Evolutionary conservation across 1,140 invertebrate species (phyloP), one percentile per base, ranked within the genome.

Genomic region (Schlechtendalia chinensis): DNA sequence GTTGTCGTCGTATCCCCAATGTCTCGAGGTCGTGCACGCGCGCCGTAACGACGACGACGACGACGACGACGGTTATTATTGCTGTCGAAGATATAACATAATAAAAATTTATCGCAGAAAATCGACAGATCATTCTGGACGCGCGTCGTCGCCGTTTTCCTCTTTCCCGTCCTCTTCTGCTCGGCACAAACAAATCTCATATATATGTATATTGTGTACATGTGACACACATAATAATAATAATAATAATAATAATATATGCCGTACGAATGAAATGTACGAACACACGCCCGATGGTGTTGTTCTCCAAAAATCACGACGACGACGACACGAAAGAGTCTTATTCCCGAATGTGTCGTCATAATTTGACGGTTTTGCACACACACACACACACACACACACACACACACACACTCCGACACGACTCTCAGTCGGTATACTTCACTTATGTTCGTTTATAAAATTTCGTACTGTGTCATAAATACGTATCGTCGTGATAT

Each of bases 281-380:
- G n/a, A n/a, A n/a, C n/a, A n/a, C n/a, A n/a, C n/a, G n/a, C n/a
- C n/a, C n/a, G n/a, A 39, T 8, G 8, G 8, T 39, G 32, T 39
- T 8, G 32, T 3, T 39, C 32, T 39, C 32, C 32, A 39, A 39
- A 39, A 39, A 39, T 39, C 32, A 11, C 32, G n/a, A 19, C 32
- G 19, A 58, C 71, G 32, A 8, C 11, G 24, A 3, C 8, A 75
- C 29, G 19, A 75, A 75, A 58, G 29, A 39, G 27, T 56, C 29
- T 32, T 56, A 32, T 58, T 75, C 72, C 54, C 72, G 14, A 58
- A 32, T 27, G 54, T 58, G 54, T n/a, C 29, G 53, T n/a, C n/a
- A n/a, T 75, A 75, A 58, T 29, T 39, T 75, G 29, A 74, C 71
- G 56, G 24, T 56, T 74, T 56, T 11, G 12, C 29, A 29, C 27